Percentiles rank a stretch among this genome's conserved stretches.
These are phyloP conservation scores for Stomorhina lunata DNA, from an alignment of 2,888 invertebrate genomes.

Conservation along the genomic window DNA sequence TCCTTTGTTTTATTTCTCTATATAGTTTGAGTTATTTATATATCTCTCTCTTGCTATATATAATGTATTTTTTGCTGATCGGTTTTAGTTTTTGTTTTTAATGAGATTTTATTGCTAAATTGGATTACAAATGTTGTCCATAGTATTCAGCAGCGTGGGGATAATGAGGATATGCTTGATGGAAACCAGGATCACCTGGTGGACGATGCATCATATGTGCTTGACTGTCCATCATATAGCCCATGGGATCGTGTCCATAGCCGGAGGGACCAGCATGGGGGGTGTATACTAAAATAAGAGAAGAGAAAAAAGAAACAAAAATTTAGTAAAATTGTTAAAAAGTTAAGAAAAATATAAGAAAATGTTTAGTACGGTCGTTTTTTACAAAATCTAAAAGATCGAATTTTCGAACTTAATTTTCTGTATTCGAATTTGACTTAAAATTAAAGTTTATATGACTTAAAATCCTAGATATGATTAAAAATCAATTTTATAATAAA, in stretches of 20 bases:
- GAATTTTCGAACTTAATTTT: neutral
- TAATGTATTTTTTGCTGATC: neutral
- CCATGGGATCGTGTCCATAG: conserved; percentile 98
- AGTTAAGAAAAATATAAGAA: no score
- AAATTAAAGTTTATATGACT: no score
- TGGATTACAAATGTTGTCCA: conserved; percentile 93
- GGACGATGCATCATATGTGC: conserved; percentile 98
- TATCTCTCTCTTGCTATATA: conserved; percentile 2
- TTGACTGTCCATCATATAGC: conserved; percentile 99
- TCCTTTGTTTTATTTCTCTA: conserved; percentile 36
- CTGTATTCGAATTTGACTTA: no score
- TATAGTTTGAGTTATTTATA: conserved; percentile 20
- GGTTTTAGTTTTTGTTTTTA: conserved; percentile 24
- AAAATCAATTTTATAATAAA: no score
- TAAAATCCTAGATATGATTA: no score
- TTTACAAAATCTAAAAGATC: neutral
- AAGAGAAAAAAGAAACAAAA: neutral
- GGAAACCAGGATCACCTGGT: conserved; percentile 95
- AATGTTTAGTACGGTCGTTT: no score
- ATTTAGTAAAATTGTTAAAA: neutral
- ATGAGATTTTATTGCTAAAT: conserved; percentile 60
- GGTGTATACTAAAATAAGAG: conserved; percentile 86
- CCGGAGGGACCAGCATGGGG: conserved; percentile 97
- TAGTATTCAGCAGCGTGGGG: conserved; percentile 96
- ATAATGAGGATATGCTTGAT: conserved; percentile 94